Base-by-base conservation (phyloP, 2,888 invertebrate species). In the Cylloceria caligata region DNA sequence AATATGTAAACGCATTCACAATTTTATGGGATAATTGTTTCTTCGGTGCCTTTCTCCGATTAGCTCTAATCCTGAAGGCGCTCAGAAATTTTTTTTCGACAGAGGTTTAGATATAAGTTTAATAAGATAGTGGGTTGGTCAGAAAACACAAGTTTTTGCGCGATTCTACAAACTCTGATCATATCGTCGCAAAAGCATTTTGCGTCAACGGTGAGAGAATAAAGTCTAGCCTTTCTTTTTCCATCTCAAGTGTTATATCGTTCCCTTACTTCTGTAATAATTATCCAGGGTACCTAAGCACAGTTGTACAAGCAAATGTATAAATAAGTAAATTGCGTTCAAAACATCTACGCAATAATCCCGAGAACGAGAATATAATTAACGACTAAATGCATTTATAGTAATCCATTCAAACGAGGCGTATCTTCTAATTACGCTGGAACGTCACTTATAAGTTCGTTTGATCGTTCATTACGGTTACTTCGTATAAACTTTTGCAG, bases 81-180 rank as follows among this genome's bases (percentile, higher is more conserved):
- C 34, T 55, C 27, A 45, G 34, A 34, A 69, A 69, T 21, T 49
- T 69, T 55, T 27, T 16, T 9, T 36, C 36, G 36, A 36, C 36
- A 71, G 42, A 30, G 71, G 19, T 19, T 39, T 83, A 7, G 55
- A 68, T 60, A 2, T 79, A 0, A 55, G 47, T 47, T 19, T 64
- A 30, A 83, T 78, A n/a, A 78, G 68, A n/a, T 62, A 60, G 72
- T 78, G 4, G 74, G 69, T 36, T 81, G 78, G 83, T 60, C 78
- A n/a, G 49, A 60, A 52, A 24, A 69, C 34, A 81, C 80, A 13
- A 27, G 42, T 65, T 6, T 81, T 83, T 16, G 77, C 72, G 39
- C 78, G 49, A 16, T 57, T 73, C 60, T 68, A 81, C 65, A 81
- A 81, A 52, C 45, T 47, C 62, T 47, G 19, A 52, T 71, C 3